Base-by-base conservation (phyloP, 2,797 vertebrate genomes). In the Neopelma chrysocephalum region DNA sequence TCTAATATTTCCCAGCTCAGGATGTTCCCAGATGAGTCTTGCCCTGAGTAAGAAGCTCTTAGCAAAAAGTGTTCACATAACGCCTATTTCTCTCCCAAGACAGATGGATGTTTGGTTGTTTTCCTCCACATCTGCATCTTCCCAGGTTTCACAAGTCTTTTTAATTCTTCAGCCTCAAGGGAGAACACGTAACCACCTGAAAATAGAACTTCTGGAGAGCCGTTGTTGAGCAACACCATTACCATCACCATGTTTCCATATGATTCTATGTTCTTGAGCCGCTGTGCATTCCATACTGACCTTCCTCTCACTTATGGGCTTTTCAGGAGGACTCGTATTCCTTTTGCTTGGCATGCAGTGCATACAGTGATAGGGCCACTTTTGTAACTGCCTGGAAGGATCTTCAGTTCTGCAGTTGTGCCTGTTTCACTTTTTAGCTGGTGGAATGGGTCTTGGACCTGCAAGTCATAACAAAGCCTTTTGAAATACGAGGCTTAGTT, bases 301-400 rank as follows among this genome's bases (percentile, higher is more conserved):
- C 19, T 84, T 42, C 48, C 10, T n/a, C 11, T 75, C 29, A 25
- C 21, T 50, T 38, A 9, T n/a, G 25, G 31, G 18, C 23, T 77
- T 90, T 88, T 50, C 82, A 71, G 42, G 12, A 19, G 64, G 18
- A 57, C 6, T 80, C 11, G 3, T 25, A 8, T 23, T 47, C 32
- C 31, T 38, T 53, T 34, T 48, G 9, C 26, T 23, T 68, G 16
- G 16, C 38, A 12, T 19, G 32, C 0, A 0, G 11, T 17, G 15
- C 27, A 22, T 12, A 12, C 0, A 4, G 9, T 11, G 56, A 34
- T 8, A 72, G 38, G 21, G 29, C 6, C 56, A 13, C 21, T 57
- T 86, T 48, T 82, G 19, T 56, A 45, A 42, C 8, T 42, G 16
- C 26, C 10, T 64, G n/a, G n/a, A 14, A n/a, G 20, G 5, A 50